Evolutionary conservation across 2,113 vertebrate species (phyloP), one percentile per base, ranked within the genome.

Genomic region (Lepisosteus oculatus): DNA sequence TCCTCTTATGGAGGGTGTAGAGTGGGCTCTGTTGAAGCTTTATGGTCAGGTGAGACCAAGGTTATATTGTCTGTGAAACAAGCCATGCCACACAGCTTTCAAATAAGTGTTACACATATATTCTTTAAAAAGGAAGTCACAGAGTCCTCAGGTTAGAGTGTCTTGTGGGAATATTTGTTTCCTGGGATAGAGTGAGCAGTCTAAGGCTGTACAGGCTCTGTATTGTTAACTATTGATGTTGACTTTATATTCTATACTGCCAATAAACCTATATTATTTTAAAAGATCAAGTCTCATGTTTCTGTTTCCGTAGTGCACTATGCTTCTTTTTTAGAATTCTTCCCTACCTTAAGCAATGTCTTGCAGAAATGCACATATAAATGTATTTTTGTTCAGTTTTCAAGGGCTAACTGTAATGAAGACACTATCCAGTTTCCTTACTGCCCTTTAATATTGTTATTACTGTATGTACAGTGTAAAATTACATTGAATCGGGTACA

Each of bases 181-280:
- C 57, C 71, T 68, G 74, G 62, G 62, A 67, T 69, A 72, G 61
- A 67, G 29, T 55, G 64, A 61, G 55, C 44, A 51, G 45, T 64
- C 45, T 70, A 69, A 67, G 14, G 61, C 59, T 8, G 56, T n/a
- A 69, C 73, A 41, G 72, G 62, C 74, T 73, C 55, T 74, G 54
- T 77, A 75, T 68, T 80, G 70, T 70, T 72, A 75, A 13, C 55
- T 61, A 76, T 78, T 84, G 68, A 85, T 89, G 85, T 86, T 92
- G 82, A 87, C 83, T 90, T 88, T 84, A 83, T 85, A 84, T 85
- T 92, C 90, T 84, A 78, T 89, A 91, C 80, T 92, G 85, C 83
- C 87, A 94, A 94, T 95, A 94, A 94, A 94, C 73, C 55, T 73
- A 83, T 80, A 81, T 85, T 91, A 88, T 88, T 77, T 89, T 56